Evolutionary conservation across 2,888 invertebrate species (phyloP).

Genomic region (Automeris io): DNA sequence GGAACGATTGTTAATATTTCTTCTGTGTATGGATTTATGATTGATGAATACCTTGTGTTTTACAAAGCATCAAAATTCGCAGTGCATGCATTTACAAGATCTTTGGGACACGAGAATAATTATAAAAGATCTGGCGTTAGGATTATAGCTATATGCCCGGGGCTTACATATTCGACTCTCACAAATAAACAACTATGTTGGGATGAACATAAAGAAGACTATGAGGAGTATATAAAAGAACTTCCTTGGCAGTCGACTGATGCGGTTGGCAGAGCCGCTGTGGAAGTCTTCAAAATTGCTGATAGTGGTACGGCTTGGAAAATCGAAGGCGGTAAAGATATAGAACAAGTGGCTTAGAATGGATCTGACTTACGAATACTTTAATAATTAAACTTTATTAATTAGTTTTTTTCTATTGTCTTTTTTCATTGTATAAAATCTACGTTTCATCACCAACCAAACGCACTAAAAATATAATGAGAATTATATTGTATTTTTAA

Average conservation of each 20-base stretch:
- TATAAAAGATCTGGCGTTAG: constrained; percentile 42
- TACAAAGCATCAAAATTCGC: constrained; percentile 68
- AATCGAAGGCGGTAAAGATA: neutral
- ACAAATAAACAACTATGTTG: constrained; percentile 6
- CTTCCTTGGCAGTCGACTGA: neutral
- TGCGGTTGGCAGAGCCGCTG: neutral
- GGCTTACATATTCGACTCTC: neutral
- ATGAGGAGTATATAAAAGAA: neutral
- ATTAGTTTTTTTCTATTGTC: no score
- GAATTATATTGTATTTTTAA: no score
- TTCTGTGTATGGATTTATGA: constrained; percentile 19
- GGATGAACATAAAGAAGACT: constrained; percentile 15
- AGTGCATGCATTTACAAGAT: constrained; percentile 56
- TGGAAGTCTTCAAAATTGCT: neutral
- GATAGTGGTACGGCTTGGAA: neutral
- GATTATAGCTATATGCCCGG: neutral
- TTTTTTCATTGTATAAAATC: no score
- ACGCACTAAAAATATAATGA: no score
- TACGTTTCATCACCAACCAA: no score
- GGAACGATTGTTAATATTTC: constrained; percentile 79
- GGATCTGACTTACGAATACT: no score
- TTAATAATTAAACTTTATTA: no score
- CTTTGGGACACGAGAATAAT: constrained; percentile 46
- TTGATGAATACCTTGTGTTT: no score
- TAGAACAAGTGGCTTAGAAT: neutral